Percentiles rank a stretch among this genome's conserved stretches.
These are phyloP conservation scores for Pteromalus puparum DNA, from an alignment of 1,140 invertebrate genomes.

Conservation along the genomic window DNA sequence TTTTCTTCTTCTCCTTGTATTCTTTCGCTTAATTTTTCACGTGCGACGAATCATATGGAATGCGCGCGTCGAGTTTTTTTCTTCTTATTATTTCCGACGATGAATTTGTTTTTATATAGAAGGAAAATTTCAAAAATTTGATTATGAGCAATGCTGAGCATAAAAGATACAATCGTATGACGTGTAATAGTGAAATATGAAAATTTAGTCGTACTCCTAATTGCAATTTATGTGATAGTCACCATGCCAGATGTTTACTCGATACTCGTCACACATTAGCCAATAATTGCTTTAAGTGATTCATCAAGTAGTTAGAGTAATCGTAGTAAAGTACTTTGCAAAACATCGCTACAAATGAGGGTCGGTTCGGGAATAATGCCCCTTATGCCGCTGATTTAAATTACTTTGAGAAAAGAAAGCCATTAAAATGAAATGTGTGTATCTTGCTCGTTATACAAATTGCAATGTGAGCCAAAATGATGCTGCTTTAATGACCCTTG, in stretches of 20 bases:
- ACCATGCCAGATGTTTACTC: too few species aligned
- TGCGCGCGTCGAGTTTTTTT: neutral
- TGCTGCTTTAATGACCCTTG: neutral
- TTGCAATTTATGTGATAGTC: too few species aligned
- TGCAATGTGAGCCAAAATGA: neutral
- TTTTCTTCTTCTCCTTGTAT: neutral
- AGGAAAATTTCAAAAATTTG: too few species aligned
- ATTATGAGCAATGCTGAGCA: too few species aligned
- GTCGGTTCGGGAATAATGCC: neutral
- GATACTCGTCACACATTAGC: neutral
- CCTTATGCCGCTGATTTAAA: conserved; percentile 29
- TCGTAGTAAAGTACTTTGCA: too few species aligned
- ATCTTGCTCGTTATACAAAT: conserved; percentile 33
- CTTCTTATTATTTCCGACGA: neutral
- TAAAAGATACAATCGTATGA: too few species aligned
- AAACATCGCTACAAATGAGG: neutral
- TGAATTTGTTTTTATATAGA: too few species aligned
- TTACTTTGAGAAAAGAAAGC: conserved; percentile 15
- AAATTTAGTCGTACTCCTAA: too few species aligned
- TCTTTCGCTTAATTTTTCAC: neutral
- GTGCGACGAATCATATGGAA: neutral
- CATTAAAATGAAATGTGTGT: conserved; percentile 15
- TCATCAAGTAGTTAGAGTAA: neutral
- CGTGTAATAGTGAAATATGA: too few species aligned
- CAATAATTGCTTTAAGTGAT: neutral